Base-by-base conservation (phyloP, 2,888 invertebrate genomes). In the Drosophila pseudotalamancana region DNA sequence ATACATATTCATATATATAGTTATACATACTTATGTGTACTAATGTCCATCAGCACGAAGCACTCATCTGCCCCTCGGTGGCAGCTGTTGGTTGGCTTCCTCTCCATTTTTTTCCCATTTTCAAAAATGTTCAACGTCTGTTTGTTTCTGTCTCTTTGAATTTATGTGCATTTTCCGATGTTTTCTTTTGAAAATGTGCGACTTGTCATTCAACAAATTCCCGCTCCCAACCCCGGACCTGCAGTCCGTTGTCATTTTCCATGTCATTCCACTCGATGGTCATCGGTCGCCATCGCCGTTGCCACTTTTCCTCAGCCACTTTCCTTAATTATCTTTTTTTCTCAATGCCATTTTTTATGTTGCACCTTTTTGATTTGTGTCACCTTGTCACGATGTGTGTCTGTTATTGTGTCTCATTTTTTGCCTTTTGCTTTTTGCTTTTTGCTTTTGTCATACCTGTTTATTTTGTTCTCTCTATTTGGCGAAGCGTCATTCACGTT, bases 311-410 rank as follows among this genome's bases (percentile, higher is more conserved):
- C 56, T 68, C 40, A 31, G 55, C 43, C 40, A 53, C 66, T 69
- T 72, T 55, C 66, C 73, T 77, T 85, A 83, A 82, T 87, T 85
- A 87, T 87, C 81, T 74, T 62, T 74, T n/a, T 71, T 74, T 70
- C 57, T 68, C 83, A 85, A 73, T 87, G 87, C 54, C 83, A 85
- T 79, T 82, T 83, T 85, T 87, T 81, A 78, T 81, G 87, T 75
- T 81, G 85, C 87, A 85, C 79, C 76, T 83, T 87, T 73, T 72
- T 87, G 85, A 81, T 82, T 82, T 82, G 87, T 81, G 68, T 83
- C 61, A 56, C 59, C 66, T 71, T 71, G 62, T 60, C 46, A 50
- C 39, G 56, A 40, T 63, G 37, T 35, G 40, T 18, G 9, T 49
- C 23, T 29, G 27, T 56, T 25, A 21, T 16, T 31, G n/a, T 39